phyloP scores from a whole-genome alignment of 1,140 invertebrate genomes.

The Drosophila asahinai region DNA sequence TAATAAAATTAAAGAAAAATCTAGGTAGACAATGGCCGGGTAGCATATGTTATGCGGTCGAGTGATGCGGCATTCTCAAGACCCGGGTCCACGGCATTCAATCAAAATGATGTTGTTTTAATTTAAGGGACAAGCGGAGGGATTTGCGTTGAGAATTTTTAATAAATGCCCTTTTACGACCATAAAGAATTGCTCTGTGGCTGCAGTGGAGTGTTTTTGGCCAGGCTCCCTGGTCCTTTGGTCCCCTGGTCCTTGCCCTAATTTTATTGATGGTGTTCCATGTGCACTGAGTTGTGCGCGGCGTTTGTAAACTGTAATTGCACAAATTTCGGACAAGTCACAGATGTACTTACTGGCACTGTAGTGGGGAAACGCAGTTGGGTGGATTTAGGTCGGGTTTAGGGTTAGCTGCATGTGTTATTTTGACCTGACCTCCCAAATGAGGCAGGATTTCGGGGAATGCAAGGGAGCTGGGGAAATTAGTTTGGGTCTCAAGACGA shows the following conservation, averaged over 20 bases:
- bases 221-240: not conserved
- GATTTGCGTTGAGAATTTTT: conserved; percentile 81
- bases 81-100: conserved; percentile 56
- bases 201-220: conserved; percentile 17
- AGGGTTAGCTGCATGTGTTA: conserved; percentile 23
- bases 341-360: conserved; percentile 28
- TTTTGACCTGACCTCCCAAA: not conserved
- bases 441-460: not conserved
- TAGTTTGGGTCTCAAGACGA: not conserved
- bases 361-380: conserved; percentile 18
- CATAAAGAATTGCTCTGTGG: conserved; percentile 57
- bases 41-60: conserved; percentile 76
- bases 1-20: conserved; percentile 62
- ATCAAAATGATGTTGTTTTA: conserved; percentile 83
- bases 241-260: conserved; percentile 62
- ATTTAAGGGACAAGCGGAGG: conserved; percentile 60
- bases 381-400: conserved; percentile 18
- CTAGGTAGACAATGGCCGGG: conserved; percentile 64
- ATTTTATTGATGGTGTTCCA: conserved; percentile 81
- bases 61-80: conserved; percentile 37
- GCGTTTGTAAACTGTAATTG: conserved; percentile 78
- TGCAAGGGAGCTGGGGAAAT: not conserved
- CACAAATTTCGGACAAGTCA: conserved; percentile 46
- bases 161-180: conserved; percentile 78
- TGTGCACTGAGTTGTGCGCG: conserved; percentile 73